These are phyloP conservation scores for Macrotus californicus DNA, from an alignment of 2,113 vertebrate species.

Conservation along the genomic window DNA sequence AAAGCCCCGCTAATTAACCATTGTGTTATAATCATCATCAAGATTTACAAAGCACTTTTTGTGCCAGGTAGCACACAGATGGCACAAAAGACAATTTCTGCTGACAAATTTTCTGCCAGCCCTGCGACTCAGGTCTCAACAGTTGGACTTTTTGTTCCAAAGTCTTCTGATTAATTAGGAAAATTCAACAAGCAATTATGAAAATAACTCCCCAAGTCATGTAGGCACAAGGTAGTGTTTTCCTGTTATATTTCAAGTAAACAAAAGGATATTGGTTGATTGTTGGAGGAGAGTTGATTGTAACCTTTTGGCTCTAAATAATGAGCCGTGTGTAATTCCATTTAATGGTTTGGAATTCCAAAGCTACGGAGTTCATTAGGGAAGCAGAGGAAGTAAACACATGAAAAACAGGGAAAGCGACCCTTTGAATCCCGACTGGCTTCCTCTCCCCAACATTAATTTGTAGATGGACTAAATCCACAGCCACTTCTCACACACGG, in stretches of 20 bases:
- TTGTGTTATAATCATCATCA: slow-evolving; percentile 65
- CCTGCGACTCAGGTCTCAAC: not conserved
- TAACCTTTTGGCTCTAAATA: slow-evolving; percentile 72
- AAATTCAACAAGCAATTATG: slow-evolving; percentile 63
- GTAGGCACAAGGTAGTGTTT: slow-evolving; percentile 64
- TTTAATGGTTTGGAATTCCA: slow-evolving; percentile 61
- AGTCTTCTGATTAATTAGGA: slow-evolving; percentile 72
- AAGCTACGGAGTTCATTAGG: slow-evolving; percentile 43
- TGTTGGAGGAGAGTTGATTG: slow-evolving; percentile 64
- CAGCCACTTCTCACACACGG: not conserved
- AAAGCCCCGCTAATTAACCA: slow-evolving; percentile 66
- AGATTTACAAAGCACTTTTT: slow-evolving; percentile 37
- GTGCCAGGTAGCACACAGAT: slow-evolving; percentile 57
- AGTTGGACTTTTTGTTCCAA: slow-evolving; percentile 58
- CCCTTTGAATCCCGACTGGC: not conserved
- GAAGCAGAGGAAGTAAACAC: slow-evolving; percentile 65
- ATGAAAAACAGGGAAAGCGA: slow-evolving; percentile 47
- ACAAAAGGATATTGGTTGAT: slow-evolving; percentile 73
- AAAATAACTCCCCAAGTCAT: slow-evolving; percentile 53
- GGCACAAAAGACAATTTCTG: slow-evolving; percentile 50
- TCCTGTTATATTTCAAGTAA: slow-evolving; percentile 69
- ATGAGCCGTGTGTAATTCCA: slow-evolving; percentile 57
- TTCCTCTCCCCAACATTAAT: slow-evolving; percentile 42
- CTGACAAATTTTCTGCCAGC: slow-evolving; percentile 50
- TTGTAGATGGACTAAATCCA: slow-evolving; percentile 1